Percentiles rank a stretch among this genome's conserved stretches.
phyloP scores from a whole-genome alignment of 1,140 invertebrate genomes.

The Lucilia sericata region DNA sequence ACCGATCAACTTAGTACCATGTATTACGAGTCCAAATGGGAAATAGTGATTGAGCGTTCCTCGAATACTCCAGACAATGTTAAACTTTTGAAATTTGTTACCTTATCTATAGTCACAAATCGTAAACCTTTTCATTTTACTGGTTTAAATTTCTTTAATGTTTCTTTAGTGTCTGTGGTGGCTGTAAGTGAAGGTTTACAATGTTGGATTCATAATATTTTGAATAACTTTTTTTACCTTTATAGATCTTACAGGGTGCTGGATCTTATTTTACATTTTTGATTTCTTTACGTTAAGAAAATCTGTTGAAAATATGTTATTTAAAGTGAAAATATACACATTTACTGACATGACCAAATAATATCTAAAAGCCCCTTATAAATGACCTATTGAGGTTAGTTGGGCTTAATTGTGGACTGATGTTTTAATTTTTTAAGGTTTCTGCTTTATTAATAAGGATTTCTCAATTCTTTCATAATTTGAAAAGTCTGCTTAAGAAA shows the following conservation, averaged over 20 bases:
- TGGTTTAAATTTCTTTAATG: constrained; percentile 46
- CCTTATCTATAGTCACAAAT: constrained; percentile 37
- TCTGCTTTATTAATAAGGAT: too few species aligned
- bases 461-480: too few species aligned
- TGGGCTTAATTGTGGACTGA: too few species aligned
- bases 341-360: too few species aligned
- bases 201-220: neutral
- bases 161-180: constrained; percentile 38
- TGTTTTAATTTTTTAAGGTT: too few species aligned
- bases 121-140: constrained; percentile 45
- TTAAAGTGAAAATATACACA: too few species aligned
- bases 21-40: constrained; percentile 47
- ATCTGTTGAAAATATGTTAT: neutral
- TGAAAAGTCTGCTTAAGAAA: too few species aligned
- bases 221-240: neutral
- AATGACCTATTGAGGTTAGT: too few species aligned
- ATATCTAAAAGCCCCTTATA: too few species aligned
- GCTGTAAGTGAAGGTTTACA: constrained; percentile 29
- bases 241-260: constrained; percentile 43
- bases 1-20: constrained; percentile 44
- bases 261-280: constrained; percentile 47
- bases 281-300: constrained; percentile 39
- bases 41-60: constrained; percentile 31
- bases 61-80: constrained; percentile 39
- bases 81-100: constrained; percentile 34